Evolutionary conservation across 2,888 invertebrate genomes (phyloP).

Genomic region (Nomada fabriciana): DNA sequence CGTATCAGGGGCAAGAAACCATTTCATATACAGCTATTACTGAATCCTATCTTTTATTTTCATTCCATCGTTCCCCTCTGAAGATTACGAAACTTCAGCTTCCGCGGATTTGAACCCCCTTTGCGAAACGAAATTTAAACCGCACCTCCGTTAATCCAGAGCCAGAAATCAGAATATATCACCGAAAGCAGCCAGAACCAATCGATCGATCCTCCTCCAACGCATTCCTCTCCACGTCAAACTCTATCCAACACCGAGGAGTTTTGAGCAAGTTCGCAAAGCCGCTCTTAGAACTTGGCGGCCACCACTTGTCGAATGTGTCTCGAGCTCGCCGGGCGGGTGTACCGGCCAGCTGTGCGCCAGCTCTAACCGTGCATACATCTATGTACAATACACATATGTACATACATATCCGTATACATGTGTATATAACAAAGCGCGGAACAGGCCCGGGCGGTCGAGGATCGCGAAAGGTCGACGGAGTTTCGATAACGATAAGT

Average conservation of each 20-base stretch:
- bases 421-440: neutral
- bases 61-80: too few relatives aligned
- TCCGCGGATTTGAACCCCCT: neutral
- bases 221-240: neutral
- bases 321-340: conserved; percentile 2
- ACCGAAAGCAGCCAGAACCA: neutral
- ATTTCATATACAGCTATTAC: neutral
- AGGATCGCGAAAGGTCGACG: conserved; percentile 39
- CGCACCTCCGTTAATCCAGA: neutral
- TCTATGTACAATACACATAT: too few relatives aligned
- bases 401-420: too few relatives aligned
- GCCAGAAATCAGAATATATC: neutral
- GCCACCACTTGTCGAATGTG: neutral
- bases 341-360: neutral
- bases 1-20: neutral
- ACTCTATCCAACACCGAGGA: neutral
- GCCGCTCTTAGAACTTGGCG: conserved; percentile 5
- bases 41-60: too few relatives aligned
- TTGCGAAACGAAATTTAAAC: neutral
- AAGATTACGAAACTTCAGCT: neutral
- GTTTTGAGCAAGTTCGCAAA: conserved; percentile 17
- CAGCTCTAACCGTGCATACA: neutral
- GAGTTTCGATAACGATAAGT: conserved; percentile 63
- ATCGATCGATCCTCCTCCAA: neutral
- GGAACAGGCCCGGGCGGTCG: neutral